phyloP scores from a whole-genome alignment of 2,888 invertebrate genomes.

The Ligdia adustata region DNA sequence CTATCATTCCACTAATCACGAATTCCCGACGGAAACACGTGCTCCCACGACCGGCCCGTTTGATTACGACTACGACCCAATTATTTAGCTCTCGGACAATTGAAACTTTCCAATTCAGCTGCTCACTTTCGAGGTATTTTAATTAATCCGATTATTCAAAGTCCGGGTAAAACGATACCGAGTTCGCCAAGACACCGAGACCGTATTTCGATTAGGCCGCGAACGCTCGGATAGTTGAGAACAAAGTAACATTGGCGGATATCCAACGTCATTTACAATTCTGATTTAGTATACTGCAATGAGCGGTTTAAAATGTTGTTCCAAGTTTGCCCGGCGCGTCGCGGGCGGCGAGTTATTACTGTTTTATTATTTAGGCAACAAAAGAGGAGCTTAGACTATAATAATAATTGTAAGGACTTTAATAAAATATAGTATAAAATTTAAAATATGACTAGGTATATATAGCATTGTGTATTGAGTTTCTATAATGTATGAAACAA shows the following conservation, averaged over 20 bases:
- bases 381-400: constrained; percentile 44
- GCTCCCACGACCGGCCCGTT: constrained; percentile 42
- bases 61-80: constrained; percentile 52
- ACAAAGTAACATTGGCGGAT: constrained; percentile 74
- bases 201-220: constrained; percentile 61
- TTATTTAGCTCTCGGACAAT: constrained; percentile 47
- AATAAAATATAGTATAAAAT: too few relatives aligned
- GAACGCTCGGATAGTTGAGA: constrained; percentile 63
- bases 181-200: constrained; percentile 41
- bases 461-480: too few relatives aligned
- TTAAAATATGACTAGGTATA: too few relatives aligned
- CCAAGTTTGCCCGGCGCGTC: constrained; percentile 45
- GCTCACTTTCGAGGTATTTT: constrained; percentile 38
- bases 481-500: too few relatives aligned
- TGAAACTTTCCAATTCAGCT: constrained; percentile 34
- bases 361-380: constrained; percentile 37
- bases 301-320: constrained; percentile 62
- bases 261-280: constrained; percentile 74
- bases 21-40: constrained; percentile 60
- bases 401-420: too few relatives aligned
- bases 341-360: constrained; percentile 29
- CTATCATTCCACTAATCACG: constrained; percentile 67
- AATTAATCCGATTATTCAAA: constrained; percentile 30
- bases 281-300: constrained; percentile 68
- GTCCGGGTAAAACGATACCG: constrained; percentile 33